Base-by-base conservation (phyloP, 2,888 invertebrate genomes). In the Vanessa cardui region DNA sequence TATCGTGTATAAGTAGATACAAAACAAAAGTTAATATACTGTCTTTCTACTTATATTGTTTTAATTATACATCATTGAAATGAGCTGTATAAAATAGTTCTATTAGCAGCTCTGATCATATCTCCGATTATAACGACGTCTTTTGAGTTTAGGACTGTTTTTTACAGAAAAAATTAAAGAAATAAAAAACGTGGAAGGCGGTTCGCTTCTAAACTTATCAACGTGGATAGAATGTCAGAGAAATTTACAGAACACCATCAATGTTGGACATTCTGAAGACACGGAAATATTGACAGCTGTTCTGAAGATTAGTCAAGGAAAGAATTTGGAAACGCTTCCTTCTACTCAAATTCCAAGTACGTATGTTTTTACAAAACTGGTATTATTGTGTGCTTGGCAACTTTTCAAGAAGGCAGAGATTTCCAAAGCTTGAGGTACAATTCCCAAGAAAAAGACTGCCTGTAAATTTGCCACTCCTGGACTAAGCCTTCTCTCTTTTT, bases 221-320 rank as follows among this genome's bases (percentile, higher is more conserved):
- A 88, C 84, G 26, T 89, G 91, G 86, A 74, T 93, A 54, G 93
- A 93, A 75, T 92, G 91, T 85, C 92, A 93, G 73, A 83, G 93
- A 73, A 88, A 78, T 21, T 75, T 89, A 60, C 94, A 94, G 72
- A 86, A 86, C 66, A 88, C 87, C 12, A 81, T 88, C 1, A 85
- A 85, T 64, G 77, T 94, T 20, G 83, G 83, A 2, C 93, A 94
- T 80, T 94, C 94, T 0, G 82, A 73, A 52, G 87, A 92, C 70
- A 83, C 90, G 1, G 84, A 91, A 73, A 83, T 92, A 58, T 79
- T 94, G 18, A 81, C 88, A 6, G 84, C 89, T 20, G 75, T 94
- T 26, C 78, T 94, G 26, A 88, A 93, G 71, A 89, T 86, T 64
- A 89, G 93, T 44, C 93, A 94, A 73, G 86, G 88, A 0, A 93